Conservation (phyloP, 2,113 vertebrate genomes). For the Ptyas mucosa region DNA sequence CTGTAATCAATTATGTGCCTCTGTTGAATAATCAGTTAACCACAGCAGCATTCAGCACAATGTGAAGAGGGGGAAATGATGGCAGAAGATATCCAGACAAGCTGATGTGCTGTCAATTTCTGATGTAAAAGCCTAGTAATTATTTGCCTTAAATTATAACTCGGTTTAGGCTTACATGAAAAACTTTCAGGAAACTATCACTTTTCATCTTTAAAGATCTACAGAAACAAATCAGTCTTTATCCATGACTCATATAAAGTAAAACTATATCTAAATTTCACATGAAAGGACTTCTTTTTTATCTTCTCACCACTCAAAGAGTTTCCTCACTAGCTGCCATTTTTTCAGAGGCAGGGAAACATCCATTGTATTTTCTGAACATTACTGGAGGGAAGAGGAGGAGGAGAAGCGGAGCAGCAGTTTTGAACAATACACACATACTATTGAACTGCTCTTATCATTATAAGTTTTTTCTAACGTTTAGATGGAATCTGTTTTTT, state of each 20-base stretch:
- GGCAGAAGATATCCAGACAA: slow-evolving; percentile 8
- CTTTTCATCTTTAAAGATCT: background rate
- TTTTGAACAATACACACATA: background rate
- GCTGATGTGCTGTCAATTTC: background rate
- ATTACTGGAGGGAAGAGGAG: background rate
- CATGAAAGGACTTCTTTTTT: background rate
- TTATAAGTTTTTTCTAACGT: background rate
- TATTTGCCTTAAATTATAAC: background rate
- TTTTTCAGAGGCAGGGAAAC: background rate
- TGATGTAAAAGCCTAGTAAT: background rate
- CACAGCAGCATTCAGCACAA: slow-evolving; percentile 18
- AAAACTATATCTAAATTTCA: background rate
- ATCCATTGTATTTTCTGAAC: background rate
- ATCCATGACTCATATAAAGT: background rate
- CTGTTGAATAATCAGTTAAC: slow-evolving; percentile 2
- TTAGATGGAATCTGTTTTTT: background rate
- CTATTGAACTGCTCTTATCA: background rate
- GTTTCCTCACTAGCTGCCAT: background rate
- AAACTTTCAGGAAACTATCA: background rate
- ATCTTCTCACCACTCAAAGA: background rate
- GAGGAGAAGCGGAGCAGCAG: too few relatives aligned
- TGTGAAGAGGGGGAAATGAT: background rate
- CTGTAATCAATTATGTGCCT: slow-evolving; percentile 36
- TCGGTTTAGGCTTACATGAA: fast-evolving
- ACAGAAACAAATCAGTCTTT: background rate